Base-by-base conservation (phyloP, 2,888 invertebrate species). In the Parasteatoda lunata region DNA sequence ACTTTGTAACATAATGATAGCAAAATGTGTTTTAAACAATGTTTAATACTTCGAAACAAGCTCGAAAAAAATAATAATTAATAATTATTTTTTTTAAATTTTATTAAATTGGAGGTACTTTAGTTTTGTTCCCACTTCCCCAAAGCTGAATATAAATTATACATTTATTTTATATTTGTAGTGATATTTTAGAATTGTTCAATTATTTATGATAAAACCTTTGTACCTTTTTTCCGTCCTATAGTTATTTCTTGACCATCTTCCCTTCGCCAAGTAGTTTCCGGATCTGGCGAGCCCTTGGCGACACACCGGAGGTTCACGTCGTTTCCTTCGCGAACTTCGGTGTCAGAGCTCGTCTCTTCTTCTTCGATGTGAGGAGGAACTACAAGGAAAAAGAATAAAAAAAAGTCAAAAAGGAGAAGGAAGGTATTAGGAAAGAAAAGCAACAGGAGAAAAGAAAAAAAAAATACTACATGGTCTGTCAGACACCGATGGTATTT, bases 301-400 rank as follows among this genome's bases (percentile, higher is more conserved):
- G 97, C 97, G 92, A 95, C 95, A 93, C 97, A 97, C 91, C 95
- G 95, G 91, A 97, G 93, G 90, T 96, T 96, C 91, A 97, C 96
- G 93, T 97, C 97, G 91, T 96, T 95, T 90, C 96, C 96, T 93
- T 97, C 97, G 89, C 97, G 94, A 89, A 97, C 96, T 91, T 97
- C 97, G 90, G 96, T 96, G 93, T 97, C 97, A 92, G 96, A 96
- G 91, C 97, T 97, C 92, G 96, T 96, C 92, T 95, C 93, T 89
- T 96, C 95, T 93, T 97, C 97, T 93, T 97, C 96, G 92, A 97
- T 97, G 92, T 96, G 96, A 86, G 97, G 97, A 80, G 97, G 97
- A 90, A 97, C 97, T 97, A 59, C 6, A 76, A 48, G 48, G n/a
- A 69, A 59, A 68, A 54, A 54, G 49, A 51, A 59, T 13, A 54